Evolutionary conservation across 1,140 invertebrate species (phyloP).

Genomic region (Myzus persicae): DNA sequence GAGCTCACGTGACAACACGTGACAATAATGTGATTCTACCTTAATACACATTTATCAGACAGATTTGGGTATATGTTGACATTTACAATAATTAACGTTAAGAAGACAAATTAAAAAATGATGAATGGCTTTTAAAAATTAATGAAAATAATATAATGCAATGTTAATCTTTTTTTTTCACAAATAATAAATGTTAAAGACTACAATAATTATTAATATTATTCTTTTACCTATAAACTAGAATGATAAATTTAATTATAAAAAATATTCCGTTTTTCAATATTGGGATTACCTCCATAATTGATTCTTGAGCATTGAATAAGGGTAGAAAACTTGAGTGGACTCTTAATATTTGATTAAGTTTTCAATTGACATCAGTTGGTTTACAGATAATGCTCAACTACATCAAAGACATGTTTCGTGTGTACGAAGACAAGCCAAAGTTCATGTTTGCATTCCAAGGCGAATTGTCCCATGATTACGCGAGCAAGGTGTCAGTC

Average conservation of each 20-base stretch:
- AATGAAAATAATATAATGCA: no score
- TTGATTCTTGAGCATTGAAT: not conserved
- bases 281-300: not conserved
- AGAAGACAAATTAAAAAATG: not conserved
- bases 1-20: no score
- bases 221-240: no score
- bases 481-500: conserved; percentile 78
- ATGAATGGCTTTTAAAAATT: no score
- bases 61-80: not conserved
- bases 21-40: no score
- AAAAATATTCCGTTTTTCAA: not conserved
- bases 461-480: conserved; percentile 87
- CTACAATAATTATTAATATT: no score
- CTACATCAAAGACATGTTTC: conserved; percentile 72
- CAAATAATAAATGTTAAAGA: no score
- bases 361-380: not conserved
- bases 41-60: not conserved
- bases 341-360: not conserved
- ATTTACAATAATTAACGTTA: not conserved
- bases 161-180: no score
- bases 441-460: conserved; percentile 89
- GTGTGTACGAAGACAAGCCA: conserved; percentile 72
- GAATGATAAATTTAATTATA: not conserved
- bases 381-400: conserved; percentile 71
- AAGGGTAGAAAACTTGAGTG: not conserved